Conservation (phyloP, 2,797 vertebrate species). For the Rhynchotus rufescens region DNA sequence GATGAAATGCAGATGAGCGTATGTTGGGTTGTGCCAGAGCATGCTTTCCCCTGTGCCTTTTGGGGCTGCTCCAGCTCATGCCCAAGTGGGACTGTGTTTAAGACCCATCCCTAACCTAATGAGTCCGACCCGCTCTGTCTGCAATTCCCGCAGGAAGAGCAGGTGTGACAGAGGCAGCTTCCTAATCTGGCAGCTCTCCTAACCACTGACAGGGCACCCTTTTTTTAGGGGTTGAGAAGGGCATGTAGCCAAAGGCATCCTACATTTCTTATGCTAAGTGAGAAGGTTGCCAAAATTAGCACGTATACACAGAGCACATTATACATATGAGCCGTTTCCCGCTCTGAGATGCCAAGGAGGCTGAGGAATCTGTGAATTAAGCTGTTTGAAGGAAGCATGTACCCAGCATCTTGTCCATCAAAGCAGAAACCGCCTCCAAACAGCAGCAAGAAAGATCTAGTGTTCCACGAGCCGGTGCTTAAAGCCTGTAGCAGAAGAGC, state of each 20-base stretch:
- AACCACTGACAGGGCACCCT: conserved; percentile 30
- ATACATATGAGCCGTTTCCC: neutral
- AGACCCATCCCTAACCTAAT: neutral
- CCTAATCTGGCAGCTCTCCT: neutral
- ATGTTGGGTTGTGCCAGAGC: neutral
- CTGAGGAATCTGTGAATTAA: conserved; percentile 20
- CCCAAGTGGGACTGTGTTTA: fast-evolving
- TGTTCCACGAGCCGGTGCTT: neutral
- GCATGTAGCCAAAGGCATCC: conserved; percentile 47
- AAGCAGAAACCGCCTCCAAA: conserved; percentile 38
- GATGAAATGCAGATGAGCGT: neutral
- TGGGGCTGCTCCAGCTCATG: neutral
- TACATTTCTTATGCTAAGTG: conserved; percentile 53
- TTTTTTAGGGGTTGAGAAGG: conserved; percentile 41
- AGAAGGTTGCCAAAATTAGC: conserved; percentile 39
- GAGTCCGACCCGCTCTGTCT: neutral
- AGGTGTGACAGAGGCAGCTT: neutral
- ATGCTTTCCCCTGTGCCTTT: neutral
- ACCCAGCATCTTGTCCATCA: conserved; percentile 41
- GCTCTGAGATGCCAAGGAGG: conserved; percentile 19
- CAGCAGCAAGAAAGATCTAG: neutral
- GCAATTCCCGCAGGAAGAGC: neutral
- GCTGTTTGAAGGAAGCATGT: neutral
- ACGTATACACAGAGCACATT: neutral
- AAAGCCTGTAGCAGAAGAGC: conserved; percentile 19